A percentile compares a stretch with the other conserved stretches of the same genome.
These are phyloP conservation scores for Galerucella nymphaeae DNA, from an alignment of 2,888 invertebrate species.

Conservation along the genomic window DNA sequence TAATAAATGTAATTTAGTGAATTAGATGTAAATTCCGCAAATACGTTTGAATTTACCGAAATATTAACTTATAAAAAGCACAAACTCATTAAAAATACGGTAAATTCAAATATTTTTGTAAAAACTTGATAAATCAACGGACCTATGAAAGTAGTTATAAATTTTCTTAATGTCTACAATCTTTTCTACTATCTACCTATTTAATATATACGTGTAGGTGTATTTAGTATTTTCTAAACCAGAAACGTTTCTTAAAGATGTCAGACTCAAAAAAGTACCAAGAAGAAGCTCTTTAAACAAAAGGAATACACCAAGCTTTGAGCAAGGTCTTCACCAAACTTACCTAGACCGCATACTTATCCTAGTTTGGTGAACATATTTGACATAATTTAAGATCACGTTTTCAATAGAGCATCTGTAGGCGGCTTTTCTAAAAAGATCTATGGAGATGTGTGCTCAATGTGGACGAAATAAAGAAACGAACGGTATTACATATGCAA, in stretches of 20 bases:
- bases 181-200: slow-evolving; percentile 6
- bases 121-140: not conserved
- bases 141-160: not conserved
- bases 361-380: too few relatives aligned
- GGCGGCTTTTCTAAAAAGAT: too few relatives aligned
- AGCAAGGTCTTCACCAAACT: too few relatives aligned
- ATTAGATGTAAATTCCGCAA: not conserved
- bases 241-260: not conserved
- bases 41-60: not conserved
- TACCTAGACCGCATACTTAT: too few relatives aligned
- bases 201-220: not conserved
- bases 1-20: not conserved
- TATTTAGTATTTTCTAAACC: not conserved
- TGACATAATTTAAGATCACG: too few relatives aligned
- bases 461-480: too few relatives aligned
- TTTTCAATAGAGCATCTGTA: too few relatives aligned
- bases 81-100: not conserved
- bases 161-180: slow-evolving; percentile 12
- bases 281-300: too few relatives aligned
- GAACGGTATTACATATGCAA: too few relatives aligned
- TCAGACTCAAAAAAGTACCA: not conserved
- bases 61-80: not conserved
- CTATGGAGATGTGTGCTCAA: too few relatives aligned
- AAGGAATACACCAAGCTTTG: too few relatives aligned
- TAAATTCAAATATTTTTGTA: not conserved